Base-by-base conservation (phyloP, 2,888 invertebrate genomes). In the Luffia ferchaultella region DNA sequence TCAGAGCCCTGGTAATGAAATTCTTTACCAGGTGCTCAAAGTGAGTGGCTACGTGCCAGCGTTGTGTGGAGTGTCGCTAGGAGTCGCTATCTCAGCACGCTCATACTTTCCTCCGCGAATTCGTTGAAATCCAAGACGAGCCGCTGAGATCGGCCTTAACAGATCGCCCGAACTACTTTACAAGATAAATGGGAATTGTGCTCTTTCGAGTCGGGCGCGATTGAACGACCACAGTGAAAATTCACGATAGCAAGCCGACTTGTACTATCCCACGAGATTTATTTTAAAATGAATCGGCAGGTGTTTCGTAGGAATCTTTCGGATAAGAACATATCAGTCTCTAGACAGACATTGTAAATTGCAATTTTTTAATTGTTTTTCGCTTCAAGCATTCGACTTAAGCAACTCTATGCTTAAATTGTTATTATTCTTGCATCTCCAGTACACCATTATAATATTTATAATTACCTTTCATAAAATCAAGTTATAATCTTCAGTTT, bases 1-100 rank as follows among this genome's bases (percentile, higher is more conserved):
- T n/a, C n/a, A 64, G n/a, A n/a, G 64, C 63, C 65, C 69, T 70
- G 68, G 68, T 76, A 76, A 76, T 75, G 72, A 74, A 75, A 76
- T 76, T 74, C 74, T 75, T 73, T 73, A 73, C 70, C 69, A 67
- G 69, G 67, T 68, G 65, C 62, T 65, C 60, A 59, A 46, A 54
- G 54, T 53, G 52, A 70, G 69, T 65, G 69, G 62, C 57, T 60
- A 70, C 73, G 73, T 74, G 71, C 65, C 63, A 66, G 54, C 55
- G 56, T 53, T 55, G 53, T 50, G 50, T 46, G 48, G 42, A 40
- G 47, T 49, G 45, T 48, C 46, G 50, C 48, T 41, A 41, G 41
- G 40, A 40, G 47, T 30, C 30, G n/a, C 16, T 5, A 43, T 9
- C 40, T 12, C 5, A 7, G 43, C 16, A n/a, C 5, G 16, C 43